A percentile compares a stretch with the other conserved stretches of the same genome.
phyloP scores from a whole-genome alignment of 2,888 invertebrate genomes.

The Muscina levida region DNA sequence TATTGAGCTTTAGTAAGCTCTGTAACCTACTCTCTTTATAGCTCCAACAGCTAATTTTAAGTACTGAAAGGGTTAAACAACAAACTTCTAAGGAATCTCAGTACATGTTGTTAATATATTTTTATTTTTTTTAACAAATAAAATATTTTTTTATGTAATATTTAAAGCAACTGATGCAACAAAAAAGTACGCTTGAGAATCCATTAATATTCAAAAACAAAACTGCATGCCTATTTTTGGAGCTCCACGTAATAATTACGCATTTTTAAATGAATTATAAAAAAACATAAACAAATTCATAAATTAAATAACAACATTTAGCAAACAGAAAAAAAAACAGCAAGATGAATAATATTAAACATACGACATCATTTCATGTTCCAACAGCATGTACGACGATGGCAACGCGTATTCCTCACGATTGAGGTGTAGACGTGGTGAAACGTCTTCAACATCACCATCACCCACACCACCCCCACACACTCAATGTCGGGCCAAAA shows the following conservation, averaged over 20 bases:
- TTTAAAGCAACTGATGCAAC: too few relatives aligned
- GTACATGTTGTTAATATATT: too few relatives aligned
- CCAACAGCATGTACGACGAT: background rate
- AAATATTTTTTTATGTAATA: too few relatives aligned
- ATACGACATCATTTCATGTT: constrained; percentile 22
- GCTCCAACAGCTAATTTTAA: too few relatives aligned
- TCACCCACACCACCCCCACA: background rate
- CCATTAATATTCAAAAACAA: too few relatives aligned
- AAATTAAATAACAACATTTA: constrained; percentile 40
- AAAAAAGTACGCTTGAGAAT: too few relatives aligned
- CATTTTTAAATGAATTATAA: background rate
- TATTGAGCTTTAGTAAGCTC: too few relatives aligned
- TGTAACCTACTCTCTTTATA: too few relatives aligned
- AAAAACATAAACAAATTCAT: constrained; percentile 49
- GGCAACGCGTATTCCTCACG: background rate
- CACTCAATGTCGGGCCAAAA: background rate
- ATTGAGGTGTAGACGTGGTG: background rate
- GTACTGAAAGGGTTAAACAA: too few relatives aligned
- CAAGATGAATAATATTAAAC: background rate
- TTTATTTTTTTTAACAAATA: too few relatives aligned
- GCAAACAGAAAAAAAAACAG: background rate
- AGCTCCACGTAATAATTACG: background rate
- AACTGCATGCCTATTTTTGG: too few relatives aligned
- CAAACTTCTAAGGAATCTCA: too few relatives aligned
- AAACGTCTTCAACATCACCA: background rate